Evolutionary conservation across 2,888 invertebrate genomes (phyloP).

Genomic region (Pimpla rufipes): DNA sequence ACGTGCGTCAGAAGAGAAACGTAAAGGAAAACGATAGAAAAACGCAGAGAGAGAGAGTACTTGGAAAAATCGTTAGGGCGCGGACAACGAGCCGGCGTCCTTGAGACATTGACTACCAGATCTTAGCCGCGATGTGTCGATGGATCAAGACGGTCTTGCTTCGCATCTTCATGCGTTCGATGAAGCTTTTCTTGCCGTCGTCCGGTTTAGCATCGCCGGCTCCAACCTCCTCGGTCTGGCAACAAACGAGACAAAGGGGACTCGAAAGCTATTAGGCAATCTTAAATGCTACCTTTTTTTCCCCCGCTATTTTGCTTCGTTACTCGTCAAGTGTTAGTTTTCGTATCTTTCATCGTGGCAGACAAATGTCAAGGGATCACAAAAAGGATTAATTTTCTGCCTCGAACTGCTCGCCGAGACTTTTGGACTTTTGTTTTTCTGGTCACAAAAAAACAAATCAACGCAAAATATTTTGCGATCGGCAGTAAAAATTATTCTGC

Average conservation of each 20-base stretch:
- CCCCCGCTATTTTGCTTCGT: not conserved
- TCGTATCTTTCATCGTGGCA: not conserved
- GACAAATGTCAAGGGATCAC: too few relatives aligned
- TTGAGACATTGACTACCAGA: slow-evolving; percentile 75
- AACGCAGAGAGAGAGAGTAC: slow-evolving; percentile 13
- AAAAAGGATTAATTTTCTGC: too few relatives aligned
- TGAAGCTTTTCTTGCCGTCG: slow-evolving; percentile 81
- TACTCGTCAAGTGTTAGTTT: not conserved
- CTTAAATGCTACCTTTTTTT: slow-evolving; percentile 20
- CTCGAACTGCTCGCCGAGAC: too few relatives aligned
- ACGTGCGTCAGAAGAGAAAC: slow-evolving; percentile 1
- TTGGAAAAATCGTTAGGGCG: slow-evolving; percentile 26
- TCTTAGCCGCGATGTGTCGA: slow-evolving; percentile 81
- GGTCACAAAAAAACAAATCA: too few relatives aligned
- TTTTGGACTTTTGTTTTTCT: too few relatives aligned
- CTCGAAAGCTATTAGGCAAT: slow-evolving; percentile 42
- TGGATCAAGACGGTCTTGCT: slow-evolving; percentile 82
- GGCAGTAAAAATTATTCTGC: too few relatives aligned
- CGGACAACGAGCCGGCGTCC: not conserved
- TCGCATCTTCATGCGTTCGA: slow-evolving; percentile 83
- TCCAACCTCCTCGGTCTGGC: slow-evolving; percentile 78
- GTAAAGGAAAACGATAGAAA: not conserved
- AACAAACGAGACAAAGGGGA: slow-evolving; percentile 79
- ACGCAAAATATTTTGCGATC: too few relatives aligned
- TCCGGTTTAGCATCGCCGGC: slow-evolving; percentile 75